Conservation (phyloP, 2,797 vertebrate species). For the Notolabrus celidotus region DNA sequence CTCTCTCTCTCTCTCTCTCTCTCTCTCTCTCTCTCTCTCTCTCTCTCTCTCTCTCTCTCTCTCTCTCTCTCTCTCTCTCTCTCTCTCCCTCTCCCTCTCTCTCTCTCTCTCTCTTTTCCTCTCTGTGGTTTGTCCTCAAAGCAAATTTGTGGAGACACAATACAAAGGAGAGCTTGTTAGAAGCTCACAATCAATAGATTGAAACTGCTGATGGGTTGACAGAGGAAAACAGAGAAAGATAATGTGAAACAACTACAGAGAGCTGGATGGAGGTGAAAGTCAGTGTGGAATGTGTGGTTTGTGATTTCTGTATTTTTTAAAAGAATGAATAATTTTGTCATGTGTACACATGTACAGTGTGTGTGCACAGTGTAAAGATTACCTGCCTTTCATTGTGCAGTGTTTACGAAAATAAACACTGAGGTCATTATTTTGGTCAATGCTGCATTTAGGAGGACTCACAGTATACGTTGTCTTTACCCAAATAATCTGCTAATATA, state of each 20-base stretch:
- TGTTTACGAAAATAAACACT: no score
- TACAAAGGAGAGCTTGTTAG: conserved; percentile 90
- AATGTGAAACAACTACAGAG: conserved; percentile 31
- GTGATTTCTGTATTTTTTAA: conserved; percentile 33
- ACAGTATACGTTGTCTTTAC: no score
- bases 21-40: no score
- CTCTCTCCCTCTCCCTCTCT: no score
- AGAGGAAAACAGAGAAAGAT: conserved; percentile 38
- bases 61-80: no score
- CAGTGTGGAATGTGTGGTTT: conserved; percentile 20
- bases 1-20: no score
- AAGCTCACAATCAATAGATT: conserved; percentile 78
- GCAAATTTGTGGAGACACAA: conserved; percentile 79
- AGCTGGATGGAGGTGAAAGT: conserved; percentile 36
- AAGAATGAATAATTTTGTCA: conserved; percentile 53
- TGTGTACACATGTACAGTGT: conserved; percentile 6
- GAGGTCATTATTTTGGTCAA: background rate
- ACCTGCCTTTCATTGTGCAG: background rate
- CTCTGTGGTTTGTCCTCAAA: conserved; percentile 58
- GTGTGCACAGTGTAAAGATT: background rate
- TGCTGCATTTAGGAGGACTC: no score
- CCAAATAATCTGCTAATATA: no score
- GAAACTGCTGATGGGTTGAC: conserved; percentile 63
- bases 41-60: no score
- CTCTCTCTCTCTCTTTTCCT: no score